Conservation (phyloP, 2,113 vertebrate genomes). For the Narcine bancroftii region DNA sequence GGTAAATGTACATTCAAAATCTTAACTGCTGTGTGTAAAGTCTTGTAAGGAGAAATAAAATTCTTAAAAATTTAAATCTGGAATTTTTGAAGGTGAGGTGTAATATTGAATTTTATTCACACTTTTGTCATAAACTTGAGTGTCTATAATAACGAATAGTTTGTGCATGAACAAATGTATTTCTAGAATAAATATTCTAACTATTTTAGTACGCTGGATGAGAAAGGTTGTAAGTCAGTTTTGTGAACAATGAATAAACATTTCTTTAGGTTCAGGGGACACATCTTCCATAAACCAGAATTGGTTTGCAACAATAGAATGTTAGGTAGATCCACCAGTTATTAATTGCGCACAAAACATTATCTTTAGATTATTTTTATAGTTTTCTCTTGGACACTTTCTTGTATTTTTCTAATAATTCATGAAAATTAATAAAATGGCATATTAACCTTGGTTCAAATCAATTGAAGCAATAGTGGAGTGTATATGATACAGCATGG, state of each 20-base stretch:
- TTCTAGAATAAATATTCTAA: not conserved
- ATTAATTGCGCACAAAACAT: not conserved
- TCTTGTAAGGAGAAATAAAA: slow-evolving; percentile 33
- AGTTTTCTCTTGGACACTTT: not conserved
- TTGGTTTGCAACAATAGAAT: not conserved
- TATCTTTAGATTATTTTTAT: not conserved
- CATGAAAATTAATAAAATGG: too few species aligned
- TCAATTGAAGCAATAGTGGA: too few species aligned
- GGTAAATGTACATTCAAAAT: slow-evolving; percentile 35
- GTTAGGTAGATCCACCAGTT: not conserved
- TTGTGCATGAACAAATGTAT: not conserved
- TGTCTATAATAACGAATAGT: not conserved
- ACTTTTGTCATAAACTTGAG: not conserved
- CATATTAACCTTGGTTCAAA: too few species aligned
- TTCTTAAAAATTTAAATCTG: slow-evolving; percentile 29
- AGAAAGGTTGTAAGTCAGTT: not conserved
- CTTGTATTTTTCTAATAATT: not conserved
- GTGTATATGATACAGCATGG: too few species aligned
- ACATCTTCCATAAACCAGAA: not conserved
- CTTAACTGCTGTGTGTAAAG: slow-evolving; percentile 31
- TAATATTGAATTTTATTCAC: not conserved
- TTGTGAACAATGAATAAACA: not conserved
- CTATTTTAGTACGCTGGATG: too few species aligned
- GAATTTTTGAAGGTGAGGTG: not conserved
- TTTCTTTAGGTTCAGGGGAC: not conserved